Evolutionary conservation across 2,797 vertebrate genomes (phyloP).

Genomic region (Girardinus metallicus): DNA sequence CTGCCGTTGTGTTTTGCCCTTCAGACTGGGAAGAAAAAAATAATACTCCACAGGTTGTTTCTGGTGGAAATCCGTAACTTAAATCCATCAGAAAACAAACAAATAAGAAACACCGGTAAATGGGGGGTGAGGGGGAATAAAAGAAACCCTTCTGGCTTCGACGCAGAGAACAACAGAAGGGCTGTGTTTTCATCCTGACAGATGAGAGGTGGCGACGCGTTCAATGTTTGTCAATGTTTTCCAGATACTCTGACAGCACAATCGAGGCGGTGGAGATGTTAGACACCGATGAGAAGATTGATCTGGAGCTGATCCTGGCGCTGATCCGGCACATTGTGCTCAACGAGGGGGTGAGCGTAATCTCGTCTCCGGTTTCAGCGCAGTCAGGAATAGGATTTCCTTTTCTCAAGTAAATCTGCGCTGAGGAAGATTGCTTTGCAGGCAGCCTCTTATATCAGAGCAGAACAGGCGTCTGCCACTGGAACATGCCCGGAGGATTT

Average conservation of each 20-base stretch:
- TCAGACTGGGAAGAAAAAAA: neutral
- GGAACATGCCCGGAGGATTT: slow-evolving; percentile 10
- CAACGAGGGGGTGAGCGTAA: slow-evolving; percentile 73
- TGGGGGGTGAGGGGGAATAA: no score
- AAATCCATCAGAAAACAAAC: neutral
- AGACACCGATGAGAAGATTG: slow-evolving; percentile 92
- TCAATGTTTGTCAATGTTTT: slow-evolving; percentile 33
- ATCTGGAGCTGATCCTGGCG: slow-evolving; percentile 89
- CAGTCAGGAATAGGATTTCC: neutral
- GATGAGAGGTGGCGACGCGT: neutral
- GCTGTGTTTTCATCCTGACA: neutral
- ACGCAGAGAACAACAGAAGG: neutral
- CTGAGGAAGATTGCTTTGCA: slow-evolving; percentile 13
- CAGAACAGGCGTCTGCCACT: neutral
- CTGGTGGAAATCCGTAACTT: neutral
- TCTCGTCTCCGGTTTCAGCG: neutral
- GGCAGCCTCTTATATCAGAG: neutral
- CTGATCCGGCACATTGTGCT: slow-evolving; percentile 88
- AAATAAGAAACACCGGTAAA: neutral
- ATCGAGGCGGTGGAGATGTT: slow-evolving; percentile 86
- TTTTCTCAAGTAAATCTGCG: slow-evolving; percentile 2
- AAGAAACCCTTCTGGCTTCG: neutral
- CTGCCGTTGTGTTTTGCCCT: neutral
- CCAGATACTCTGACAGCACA: slow-evolving; percentile 90
- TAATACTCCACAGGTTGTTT: neutral